phyloP scores from a whole-genome alignment of 2,797 vertebrate species.

The Echeneis naucrates region DNA sequence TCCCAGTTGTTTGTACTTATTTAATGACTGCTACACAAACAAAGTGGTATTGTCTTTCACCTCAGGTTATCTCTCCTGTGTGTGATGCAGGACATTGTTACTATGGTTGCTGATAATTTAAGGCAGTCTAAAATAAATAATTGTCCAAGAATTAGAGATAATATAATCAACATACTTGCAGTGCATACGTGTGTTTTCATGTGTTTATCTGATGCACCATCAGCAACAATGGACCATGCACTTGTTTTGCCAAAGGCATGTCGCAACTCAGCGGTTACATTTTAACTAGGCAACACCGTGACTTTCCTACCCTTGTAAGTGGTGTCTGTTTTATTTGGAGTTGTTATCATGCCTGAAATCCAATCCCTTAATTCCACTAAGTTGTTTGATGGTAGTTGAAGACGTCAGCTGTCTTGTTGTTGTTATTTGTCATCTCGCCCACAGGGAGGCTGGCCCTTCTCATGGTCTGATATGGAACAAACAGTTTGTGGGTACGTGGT shows the following conservation, averaged over 20 bases:
- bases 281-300: not conserved
- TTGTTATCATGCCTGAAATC: not conserved
- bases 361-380: too few relatives aligned
- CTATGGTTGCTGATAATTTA: not conserved
- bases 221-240: slow-evolving; percentile 8
- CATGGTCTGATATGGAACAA: not conserved
- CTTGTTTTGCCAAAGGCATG: not conserved
- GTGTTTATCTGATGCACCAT: not conserved
- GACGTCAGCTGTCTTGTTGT: not conserved
- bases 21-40: not conserved
- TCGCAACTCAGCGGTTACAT: slow-evolving; percentile 9
- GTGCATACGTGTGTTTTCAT: too few relatives aligned
- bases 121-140: too few relatives aligned
- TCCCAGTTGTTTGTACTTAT: not conserved
- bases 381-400: not conserved
- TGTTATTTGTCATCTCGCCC: not conserved
- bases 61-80: not conserved
- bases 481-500: too few relatives aligned
- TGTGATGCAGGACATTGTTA: not conserved
- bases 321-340: not conserved
- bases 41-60: not conserved
- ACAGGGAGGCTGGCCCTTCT: not conserved
- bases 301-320: too few relatives aligned
- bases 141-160: not conserved
- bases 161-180: not conserved